phyloP scores from a whole-genome alignment of 2,113 vertebrate genomes.

The Bambusicola thoracicus region DNA sequence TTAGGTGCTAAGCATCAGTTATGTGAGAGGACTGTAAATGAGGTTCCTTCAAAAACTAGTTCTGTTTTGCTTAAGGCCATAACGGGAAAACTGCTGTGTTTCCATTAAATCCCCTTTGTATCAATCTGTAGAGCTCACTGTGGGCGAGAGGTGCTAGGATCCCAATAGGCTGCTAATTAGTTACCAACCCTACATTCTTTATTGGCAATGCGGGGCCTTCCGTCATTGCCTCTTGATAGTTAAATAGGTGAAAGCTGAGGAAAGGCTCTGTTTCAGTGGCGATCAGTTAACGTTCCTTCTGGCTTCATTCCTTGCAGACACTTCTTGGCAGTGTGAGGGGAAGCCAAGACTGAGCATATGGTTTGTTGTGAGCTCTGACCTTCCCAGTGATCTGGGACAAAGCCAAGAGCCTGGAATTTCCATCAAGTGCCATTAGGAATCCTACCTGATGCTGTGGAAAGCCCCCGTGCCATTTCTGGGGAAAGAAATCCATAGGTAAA shows the following conservation, averaged over 20 bases:
- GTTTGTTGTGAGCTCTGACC: conserved; percentile 36
- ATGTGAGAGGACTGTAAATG: not conserved
- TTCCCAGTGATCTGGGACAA: not conserved
- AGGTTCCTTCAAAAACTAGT: not conserved
- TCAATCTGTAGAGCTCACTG: not conserved
- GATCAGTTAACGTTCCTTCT: not conserved
- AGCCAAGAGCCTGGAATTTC: not conserved
- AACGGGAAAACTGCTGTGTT: not conserved
- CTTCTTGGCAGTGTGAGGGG: conserved; percentile 13
- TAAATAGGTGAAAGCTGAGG: conserved; percentile 46
- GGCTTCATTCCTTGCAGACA: conserved; percentile 48
- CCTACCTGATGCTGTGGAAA: not conserved
- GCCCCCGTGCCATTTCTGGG: not conserved
- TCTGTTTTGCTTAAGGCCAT: not conserved
- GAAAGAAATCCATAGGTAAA: not conserved
- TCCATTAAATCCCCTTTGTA: not conserved
- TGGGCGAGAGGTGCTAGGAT: not conserved
- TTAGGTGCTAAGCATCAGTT: not conserved
- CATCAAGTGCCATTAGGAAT: not conserved
- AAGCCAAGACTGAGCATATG: conserved; percentile 60
- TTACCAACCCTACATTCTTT: not conserved
- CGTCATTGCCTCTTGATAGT: not conserved
- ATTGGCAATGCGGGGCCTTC: not conserved
- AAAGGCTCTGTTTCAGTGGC: not conserved
- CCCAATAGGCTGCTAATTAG: conserved; percentile 26